These are phyloP conservation scores for Glaucopsyche alexis DNA, from an alignment of 2,888 invertebrate species.

Conservation along the genomic window DNA sequence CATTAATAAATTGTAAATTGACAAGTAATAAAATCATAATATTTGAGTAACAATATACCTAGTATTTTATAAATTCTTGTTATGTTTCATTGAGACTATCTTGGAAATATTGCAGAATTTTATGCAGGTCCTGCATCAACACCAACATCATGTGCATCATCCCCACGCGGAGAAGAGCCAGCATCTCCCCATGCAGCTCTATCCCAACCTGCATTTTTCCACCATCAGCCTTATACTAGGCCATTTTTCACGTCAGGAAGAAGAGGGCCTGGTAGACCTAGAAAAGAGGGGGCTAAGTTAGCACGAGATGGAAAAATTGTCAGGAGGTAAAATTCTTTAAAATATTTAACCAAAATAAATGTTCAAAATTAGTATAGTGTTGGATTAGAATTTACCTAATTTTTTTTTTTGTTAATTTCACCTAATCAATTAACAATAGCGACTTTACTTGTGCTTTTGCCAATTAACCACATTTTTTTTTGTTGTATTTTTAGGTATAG, in stretches of 20 bases:
- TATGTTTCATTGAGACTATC: no score
- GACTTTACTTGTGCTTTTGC: no score
- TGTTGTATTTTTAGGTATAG: slow-evolving; percentile 55
- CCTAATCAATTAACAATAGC: no score
- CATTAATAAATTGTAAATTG: no score
- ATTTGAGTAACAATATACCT: no score
- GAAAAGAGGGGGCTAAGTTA: slow-evolving; percentile 84
- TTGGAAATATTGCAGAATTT: slow-evolving; percentile 54
- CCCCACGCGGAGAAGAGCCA: slow-evolving; percentile 81
- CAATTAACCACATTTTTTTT: neutral
- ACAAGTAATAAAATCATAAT: no score
- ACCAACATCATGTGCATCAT: slow-evolving; percentile 82
- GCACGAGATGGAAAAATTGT: slow-evolving; percentile 75
- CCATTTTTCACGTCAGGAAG: slow-evolving; percentile 79
- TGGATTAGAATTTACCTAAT: no score
- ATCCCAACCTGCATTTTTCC: slow-evolving; percentile 66
- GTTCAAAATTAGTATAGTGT: no score
- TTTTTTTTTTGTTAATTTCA: no score
- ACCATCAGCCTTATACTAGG: slow-evolving; percentile 67
- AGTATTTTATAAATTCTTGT: no score
- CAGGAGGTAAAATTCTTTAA: slow-evolving; percentile 55
- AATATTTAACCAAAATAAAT: neutral
- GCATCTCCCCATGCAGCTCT: slow-evolving; percentile 79
- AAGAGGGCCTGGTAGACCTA: slow-evolving; percentile 88
- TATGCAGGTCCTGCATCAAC: slow-evolving; percentile 83